Evolutionary conservation across 1,140 invertebrate species (phyloP), one percentile per base, ranked within the genome.

Genomic region (Anoplolepis gracilipes): DNA sequence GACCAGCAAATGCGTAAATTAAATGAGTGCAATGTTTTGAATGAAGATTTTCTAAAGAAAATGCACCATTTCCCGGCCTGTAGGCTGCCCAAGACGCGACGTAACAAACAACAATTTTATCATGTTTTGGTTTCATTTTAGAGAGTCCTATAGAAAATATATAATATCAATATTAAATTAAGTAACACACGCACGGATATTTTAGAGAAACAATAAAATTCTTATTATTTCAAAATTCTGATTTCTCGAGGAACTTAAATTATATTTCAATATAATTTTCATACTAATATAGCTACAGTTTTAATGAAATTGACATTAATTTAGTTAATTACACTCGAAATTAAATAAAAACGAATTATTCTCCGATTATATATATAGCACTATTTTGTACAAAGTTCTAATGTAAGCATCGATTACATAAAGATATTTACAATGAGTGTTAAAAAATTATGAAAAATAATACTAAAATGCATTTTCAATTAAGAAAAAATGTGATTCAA

Each of bases 1-100:
- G 93, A 0, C 98, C 98, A 16, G 97, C 98, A 93, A 99, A 99
- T 5, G 98, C 96, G 90, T 99, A 99, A 25, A 99, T 97, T 11
- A 98, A 93, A 92, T 99, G 98, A 0, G 98, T 98, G 92, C 98
- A 99, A 16, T 98, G 95, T 8, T 95, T 96, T 0, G 98, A 97
- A 77, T 97, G 97, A 42, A 99, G 95, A 92, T 98, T 95, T 28
- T 97, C 96, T 22, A 97, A 92, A 0, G 95, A 92, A 92, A 97
- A 98, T 62, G 95, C 94, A 1, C 97, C 97, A 46, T 94, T 93
- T 0, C 94, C 95, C 0, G 96, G 96, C 30, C 97, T 95, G 92
- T 98, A 98, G 0, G 96, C 96, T 1, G 97, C 96, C 97, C 97
- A 98, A 1, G 97, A 96, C 1, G 97, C 97, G 19, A 98, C 95